A percentile compares a stretch with the other conserved stretches of the same genome.
These are phyloP conservation scores for Ochlodes sylvanus DNA, from an alignment of 2,888 invertebrate species.

Conservation along the genomic window DNA sequence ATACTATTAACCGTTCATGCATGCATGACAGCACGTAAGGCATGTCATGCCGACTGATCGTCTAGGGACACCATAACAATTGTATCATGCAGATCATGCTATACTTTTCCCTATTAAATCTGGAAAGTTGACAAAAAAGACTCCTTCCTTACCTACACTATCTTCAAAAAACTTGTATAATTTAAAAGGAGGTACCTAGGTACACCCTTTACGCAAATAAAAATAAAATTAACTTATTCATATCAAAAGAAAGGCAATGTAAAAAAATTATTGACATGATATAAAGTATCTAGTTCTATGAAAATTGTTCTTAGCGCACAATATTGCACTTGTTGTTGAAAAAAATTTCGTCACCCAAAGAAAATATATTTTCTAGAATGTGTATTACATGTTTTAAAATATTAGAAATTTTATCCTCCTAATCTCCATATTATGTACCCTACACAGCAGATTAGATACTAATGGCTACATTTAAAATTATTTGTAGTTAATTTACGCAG, in stretches of 20 bases:
- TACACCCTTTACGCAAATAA: not conserved
- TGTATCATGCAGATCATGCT: too few species aligned
- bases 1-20: too few species aligned
- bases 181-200: too few species aligned
- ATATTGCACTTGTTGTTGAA: conserved; percentile 37
- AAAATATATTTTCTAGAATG: conserved; percentile 36
- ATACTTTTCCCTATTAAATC: too few species aligned
- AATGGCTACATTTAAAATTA: conserved; percentile 8
- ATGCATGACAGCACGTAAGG: too few species aligned
- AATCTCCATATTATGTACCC: not conserved
- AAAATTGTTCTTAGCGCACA: conserved; percentile 38
- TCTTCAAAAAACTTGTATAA: too few species aligned
- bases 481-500: not conserved
- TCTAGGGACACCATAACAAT: too few species aligned
- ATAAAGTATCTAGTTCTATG: conserved; percentile 20
- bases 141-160: too few species aligned
- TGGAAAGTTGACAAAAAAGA: too few species aligned
- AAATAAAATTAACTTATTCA: conserved; percentile 16
- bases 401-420: conserved; percentile 27
- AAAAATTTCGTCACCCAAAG: conserved; percentile 27
- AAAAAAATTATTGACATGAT: conserved; percentile 1
- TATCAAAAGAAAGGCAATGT: conserved; percentile 23
- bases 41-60: too few species aligned
- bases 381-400: conserved; percentile 34
- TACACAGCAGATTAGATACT: conserved; percentile 1